Base-by-base conservation (phyloP, 2,113 vertebrate species). In the Gobiocypris rarus region DNA sequence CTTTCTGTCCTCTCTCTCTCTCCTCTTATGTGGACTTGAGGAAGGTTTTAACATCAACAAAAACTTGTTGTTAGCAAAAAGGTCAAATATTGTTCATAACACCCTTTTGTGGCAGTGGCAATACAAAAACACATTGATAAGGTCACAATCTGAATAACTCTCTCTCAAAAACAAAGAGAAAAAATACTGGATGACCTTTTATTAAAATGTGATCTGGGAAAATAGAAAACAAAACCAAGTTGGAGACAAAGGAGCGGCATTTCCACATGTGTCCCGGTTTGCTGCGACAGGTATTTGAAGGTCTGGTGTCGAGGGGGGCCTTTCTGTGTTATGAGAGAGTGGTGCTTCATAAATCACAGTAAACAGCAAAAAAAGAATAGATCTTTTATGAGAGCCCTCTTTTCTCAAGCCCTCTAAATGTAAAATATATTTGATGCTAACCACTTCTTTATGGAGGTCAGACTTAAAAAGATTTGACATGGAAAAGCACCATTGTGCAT, bases 101-200 rank as follows among this genome's bases (percentile, higher is more conserved):
- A 75, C 56, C 34, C 90, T 88, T 83, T 48, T 83, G 83, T 75
- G 7, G 45, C 82, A 4, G 45, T n/a, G 86, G 89, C 90, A 90
- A 89, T 92, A 87, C 85, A 90, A 91, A 92, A 85, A 70, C 41
- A 71, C 85, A 84, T 89, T 93, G 93, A 93, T 93, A 93, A 93
- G 93, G 93, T 93, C 91, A 89, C 75, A 80, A 92, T 94, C 92
- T 93, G 90, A 93, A 94, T 93, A 91, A 90, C 84, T 83, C 87
- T 77, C 84, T 89, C 89, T 89, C 87, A 85, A 59, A 82, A 65
- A 71, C 34, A 41, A 28, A 85, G 70, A 28, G 6, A 59, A 52
- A 45, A 82, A 31, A 78, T 28, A 28, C 63, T 9, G 28, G 4
- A 19, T 54, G 90, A 90, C 91, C 91, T 88, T 92, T 92, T 86